Conservation (phyloP, 2,888 invertebrate species). For the Argyresthia goedartella region DNA sequence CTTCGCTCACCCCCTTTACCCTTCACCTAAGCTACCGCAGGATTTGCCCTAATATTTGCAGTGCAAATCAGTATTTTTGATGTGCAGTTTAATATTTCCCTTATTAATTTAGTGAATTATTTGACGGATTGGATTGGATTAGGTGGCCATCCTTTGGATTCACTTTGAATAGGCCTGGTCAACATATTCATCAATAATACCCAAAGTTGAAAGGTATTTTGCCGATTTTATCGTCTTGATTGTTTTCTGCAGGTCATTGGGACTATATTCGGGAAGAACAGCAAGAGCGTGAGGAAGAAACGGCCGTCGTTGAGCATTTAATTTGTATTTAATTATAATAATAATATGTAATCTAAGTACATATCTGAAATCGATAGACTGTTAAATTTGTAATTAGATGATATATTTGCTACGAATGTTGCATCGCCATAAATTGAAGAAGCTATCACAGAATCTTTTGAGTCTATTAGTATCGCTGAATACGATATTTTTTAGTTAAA, state of each 20-base stretch:
- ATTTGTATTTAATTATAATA: slow-evolving; percentile 18
- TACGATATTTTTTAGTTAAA: neutral
- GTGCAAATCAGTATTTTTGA: too few relatives aligned
- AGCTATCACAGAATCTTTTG: neutral
- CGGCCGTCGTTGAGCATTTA: slow-evolving; percentile 84
- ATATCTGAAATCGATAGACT: slow-evolving; percentile 37
- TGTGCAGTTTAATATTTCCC: too few relatives aligned
- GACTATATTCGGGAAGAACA: slow-evolving; percentile 82
- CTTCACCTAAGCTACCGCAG: too few relatives aligned
- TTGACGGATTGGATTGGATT: too few relatives aligned
- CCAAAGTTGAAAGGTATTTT: too few relatives aligned
- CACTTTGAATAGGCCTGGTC: too few relatives aligned
- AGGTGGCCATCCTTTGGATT: too few relatives aligned
- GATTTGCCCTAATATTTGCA: too few relatives aligned
- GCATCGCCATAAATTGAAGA: neutral
- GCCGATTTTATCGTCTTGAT: neutral
- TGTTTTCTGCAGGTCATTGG: slow-evolving; percentile 68
- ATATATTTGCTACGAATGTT: slow-evolving; percentile 7
- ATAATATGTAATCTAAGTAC: too few relatives aligned
- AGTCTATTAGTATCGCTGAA: neutral
- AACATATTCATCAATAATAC: too few relatives aligned
- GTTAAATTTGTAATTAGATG: slow-evolving; percentile 25
- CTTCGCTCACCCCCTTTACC: too few relatives aligned
- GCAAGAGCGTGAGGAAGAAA: slow-evolving; percentile 82
- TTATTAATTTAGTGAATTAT: too few relatives aligned